Evolutionary conservation across 1,140 invertebrate species (phyloP).

Genomic region (Trinorchestia longiramus): DNA sequence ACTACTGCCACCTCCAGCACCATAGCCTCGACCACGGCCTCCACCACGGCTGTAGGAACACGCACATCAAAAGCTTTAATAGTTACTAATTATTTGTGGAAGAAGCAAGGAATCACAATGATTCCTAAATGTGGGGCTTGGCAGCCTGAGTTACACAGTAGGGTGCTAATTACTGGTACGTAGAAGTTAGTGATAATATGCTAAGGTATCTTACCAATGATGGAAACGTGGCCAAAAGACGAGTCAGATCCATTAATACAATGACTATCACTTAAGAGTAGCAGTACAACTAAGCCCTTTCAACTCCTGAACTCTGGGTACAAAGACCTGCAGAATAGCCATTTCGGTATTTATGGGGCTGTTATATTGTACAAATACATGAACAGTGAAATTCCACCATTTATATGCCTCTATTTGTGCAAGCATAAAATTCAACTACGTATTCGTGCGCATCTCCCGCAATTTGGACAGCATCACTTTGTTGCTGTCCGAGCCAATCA

Average conservation of each 20-base stretch:
- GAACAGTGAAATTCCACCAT: no score
- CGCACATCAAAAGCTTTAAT: background rate
- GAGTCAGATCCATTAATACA: background rate
- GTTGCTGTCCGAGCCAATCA: no score
- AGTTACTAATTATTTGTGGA: background rate
- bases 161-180: background rate
- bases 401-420: no score
- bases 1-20: background rate
- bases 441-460: no score
- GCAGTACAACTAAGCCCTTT: background rate
- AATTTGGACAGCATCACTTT: no score
- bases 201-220: background rate
- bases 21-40: background rate
- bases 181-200: background rate
- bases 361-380: no score
- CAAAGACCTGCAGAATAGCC: no score
- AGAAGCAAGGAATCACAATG: background rate
- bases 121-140: background rate
- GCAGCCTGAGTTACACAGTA: background rate
- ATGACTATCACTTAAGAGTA: background rate
- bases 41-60: constrained; percentile 37
- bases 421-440: no score
- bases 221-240: background rate
- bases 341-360: no score
- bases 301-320: no score